Evolutionary conservation across 2,888 invertebrate species (phyloP).

Genomic region (Drosophila monieri): DNA sequence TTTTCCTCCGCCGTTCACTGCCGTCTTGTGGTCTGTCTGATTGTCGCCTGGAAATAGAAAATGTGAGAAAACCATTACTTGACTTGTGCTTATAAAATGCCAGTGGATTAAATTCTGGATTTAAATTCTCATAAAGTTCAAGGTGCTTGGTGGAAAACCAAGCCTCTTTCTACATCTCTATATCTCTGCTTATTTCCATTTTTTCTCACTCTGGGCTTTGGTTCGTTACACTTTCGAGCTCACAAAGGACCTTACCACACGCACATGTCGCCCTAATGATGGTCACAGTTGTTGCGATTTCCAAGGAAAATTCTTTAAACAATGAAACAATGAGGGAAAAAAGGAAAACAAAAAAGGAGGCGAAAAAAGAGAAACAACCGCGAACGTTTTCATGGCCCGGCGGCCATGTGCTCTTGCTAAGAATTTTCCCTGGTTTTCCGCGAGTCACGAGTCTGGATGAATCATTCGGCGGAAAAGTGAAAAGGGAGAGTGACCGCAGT

Average conservation of each 20-base stretch:
- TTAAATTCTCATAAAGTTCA: constrained; percentile 29
- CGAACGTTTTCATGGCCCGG: constrained; percentile 38
- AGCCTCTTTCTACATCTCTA: neutral
- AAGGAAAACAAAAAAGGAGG: constrained; percentile 22
- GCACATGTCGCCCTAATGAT: constrained; percentile 43
- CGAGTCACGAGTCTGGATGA: constrained; percentile 13
- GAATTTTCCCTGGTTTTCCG: constrained; percentile 26
- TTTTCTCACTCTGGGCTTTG: neutral
- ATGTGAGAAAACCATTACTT: constrained; percentile 23
- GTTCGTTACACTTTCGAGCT: constrained; percentile 3
- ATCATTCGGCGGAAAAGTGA: constrained; percentile 42
- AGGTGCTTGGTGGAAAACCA: neutral
- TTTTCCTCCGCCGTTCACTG: constrained; percentile 1
- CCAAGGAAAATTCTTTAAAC: constrained; percentile 42
- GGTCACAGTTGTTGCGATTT: constrained; percentile 54
- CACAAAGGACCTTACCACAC: constrained; percentile 35
- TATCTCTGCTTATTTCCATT: neutral
- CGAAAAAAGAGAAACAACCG: constrained; percentile 30
- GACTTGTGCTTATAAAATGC: constrained; percentile 29
- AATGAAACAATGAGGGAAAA: constrained; percentile 54
- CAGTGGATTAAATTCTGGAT: constrained; percentile 28
- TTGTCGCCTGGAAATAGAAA: constrained; percentile 22
- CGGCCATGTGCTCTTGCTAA: constrained; percentile 44
- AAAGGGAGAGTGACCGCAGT: constrained; percentile 30
- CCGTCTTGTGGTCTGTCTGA: constrained; percentile 26